Base-by-base conservation (phyloP, 2,888 invertebrate genomes). In the Nephrotoma appendiculata region DNA sequence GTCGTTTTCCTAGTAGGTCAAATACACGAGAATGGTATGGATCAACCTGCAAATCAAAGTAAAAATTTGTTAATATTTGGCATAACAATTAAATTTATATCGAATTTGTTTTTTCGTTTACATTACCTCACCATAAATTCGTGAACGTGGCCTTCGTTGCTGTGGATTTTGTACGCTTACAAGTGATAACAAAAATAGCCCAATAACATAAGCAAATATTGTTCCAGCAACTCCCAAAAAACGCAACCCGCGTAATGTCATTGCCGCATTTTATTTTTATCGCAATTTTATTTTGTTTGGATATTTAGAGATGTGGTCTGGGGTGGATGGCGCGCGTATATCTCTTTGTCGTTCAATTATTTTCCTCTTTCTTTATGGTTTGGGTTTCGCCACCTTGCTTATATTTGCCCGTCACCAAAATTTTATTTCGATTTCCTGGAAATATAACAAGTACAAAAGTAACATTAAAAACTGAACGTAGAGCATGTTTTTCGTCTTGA, bases 201-300 rank as follows among this genome's bases (percentile, higher is more conserved):
- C 91, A 88, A 90, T 90, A 87, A 91, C 91, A 88, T 91, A 91
- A 88, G 91, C 90, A 89, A 91, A 90, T 88, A 92, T 91, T 89
- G 90, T 90, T 88, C 90, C 91, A 89, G 91, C 90, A 89, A 91
- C 90, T 89, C 91, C 91, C 89, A 91, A 90, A 89, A 92, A 90
- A 89, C 91, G 91, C 91, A 91, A 91, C 89, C 91, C 91, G 90
- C 91, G 91, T 89, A 91, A 89, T 90, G 90, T 90, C 91, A 91
- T 91, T 88, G 85, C 87, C 85, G 52, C 87, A 83, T 44, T 86
- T 45, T 86, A 44, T 71, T 71, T 71, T 71, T 71, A 31, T 31
- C 71, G 6, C 71, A 71, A 19, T 5, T 71, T 31, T 71, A 5
- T 71, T 19, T 71, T 71, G 6, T 71, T 71, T 9, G 31, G 9